These are phyloP conservation scores for Drosophila subpulchrella DNA, from an alignment of 1,140 invertebrate genomes.

Conservation along the genomic window DNA sequence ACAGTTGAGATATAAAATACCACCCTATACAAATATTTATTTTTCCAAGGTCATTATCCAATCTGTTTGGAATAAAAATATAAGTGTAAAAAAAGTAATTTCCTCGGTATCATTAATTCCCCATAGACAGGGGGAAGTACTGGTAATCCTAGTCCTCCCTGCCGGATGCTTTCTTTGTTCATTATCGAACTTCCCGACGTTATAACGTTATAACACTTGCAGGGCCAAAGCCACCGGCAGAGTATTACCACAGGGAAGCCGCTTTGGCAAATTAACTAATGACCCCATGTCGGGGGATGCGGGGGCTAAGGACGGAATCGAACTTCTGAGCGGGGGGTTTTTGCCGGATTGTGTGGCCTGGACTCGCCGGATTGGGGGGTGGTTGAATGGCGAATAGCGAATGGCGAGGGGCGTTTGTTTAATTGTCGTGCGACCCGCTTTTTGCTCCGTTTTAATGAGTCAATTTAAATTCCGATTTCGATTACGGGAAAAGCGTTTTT, in stretches of 20 bases:
- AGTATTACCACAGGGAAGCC: constrained; percentile 48
- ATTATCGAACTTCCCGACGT: constrained; percentile 26
- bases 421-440: constrained; percentile 80
- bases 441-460: constrained; percentile 80
- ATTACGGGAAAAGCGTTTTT: constrained; percentile 62
- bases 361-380: neutral
- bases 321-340: neutral
- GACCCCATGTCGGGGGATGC: constrained; percentile 58
- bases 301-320: constrained; percentile 19
- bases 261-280: constrained; percentile 80
- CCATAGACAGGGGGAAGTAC: neutral
- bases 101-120: neutral
- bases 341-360: constrained; percentile 13
- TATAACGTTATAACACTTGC: constrained; percentile 24
- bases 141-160: neutral
- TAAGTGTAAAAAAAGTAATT: neutral
- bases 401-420: constrained; percentile 60
- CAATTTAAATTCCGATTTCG: constrained; percentile 83
- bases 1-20: too few relatives aligned
- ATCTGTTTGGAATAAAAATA: too few relatives aligned
- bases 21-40: too few relatives aligned
- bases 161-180: constrained; percentile 21
- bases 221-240: constrained; percentile 31
- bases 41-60: too few relatives aligned
- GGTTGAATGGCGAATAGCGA: too few relatives aligned